Evolutionary conservation across 2,888 invertebrate species (phyloP).

Genomic region (Cerastis leucographa): DNA sequence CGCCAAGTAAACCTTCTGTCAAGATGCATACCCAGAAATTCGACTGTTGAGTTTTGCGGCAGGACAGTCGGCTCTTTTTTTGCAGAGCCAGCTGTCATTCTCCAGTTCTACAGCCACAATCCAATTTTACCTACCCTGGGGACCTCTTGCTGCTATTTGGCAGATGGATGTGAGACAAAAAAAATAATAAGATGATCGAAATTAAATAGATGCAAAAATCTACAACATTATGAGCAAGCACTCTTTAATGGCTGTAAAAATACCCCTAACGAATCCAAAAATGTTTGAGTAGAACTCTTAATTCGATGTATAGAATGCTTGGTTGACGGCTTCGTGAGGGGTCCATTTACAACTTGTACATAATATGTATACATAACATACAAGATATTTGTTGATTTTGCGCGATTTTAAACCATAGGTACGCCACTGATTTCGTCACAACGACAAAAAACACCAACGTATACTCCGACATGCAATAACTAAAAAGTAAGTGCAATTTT

Average conservation of each 20-base stretch:
- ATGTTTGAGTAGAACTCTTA: too few relatives aligned
- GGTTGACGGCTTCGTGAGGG: too few relatives aligned
- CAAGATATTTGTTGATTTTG: neutral
- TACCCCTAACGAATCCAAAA: too few relatives aligned
- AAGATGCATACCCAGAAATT: neutral
- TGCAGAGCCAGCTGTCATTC: neutral
- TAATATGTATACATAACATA: neutral
- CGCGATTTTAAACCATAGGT: slow-evolving; percentile 3
- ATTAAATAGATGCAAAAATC: neutral
- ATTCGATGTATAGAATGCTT: too few relatives aligned
- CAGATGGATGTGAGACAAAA: neutral
- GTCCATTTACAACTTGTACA: too few relatives aligned
- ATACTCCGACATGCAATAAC: slow-evolving; percentile 36
- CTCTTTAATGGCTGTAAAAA: neutral
- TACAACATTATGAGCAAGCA: neutral
- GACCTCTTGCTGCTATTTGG: neutral
- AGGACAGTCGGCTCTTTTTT: neutral
- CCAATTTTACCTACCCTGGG: neutral
- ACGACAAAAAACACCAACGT: slow-evolving; percentile 22
- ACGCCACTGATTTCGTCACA: slow-evolving; percentile 39
- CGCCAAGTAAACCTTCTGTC: neutral
- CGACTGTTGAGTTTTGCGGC: neutral
- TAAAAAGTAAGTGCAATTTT: slow-evolving; percentile 38
- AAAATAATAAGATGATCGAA: neutral
- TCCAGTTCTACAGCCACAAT: neutral